A percentile compares a stretch with the other conserved stretches of the same genome.
Evolutionary conservation across 2,113 vertebrate species (phyloP).

Genomic region (Dipodomys spectabilis): DNA sequence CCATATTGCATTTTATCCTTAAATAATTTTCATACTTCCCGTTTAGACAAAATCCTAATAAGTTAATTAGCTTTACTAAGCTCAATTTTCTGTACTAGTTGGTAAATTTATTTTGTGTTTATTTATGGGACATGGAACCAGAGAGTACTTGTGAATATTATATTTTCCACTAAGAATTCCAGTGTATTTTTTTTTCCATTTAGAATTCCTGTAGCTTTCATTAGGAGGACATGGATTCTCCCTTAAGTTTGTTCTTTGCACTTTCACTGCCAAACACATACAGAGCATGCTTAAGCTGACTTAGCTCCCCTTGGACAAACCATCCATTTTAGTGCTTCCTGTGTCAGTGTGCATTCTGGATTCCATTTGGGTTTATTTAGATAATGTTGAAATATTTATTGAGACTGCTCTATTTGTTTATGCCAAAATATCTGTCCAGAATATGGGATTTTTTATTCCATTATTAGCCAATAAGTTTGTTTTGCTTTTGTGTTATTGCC

Average conservation of each 20-base stretch:
- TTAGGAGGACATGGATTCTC: accelerated
- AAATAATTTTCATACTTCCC: background rate
- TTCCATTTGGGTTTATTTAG: background rate
- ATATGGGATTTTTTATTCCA: background rate
- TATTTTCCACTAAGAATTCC: background rate
- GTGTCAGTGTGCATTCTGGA: background rate
- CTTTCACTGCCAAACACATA: background rate
- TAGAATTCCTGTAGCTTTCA: background rate
- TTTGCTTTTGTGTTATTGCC: background rate
- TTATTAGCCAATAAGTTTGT: background rate
- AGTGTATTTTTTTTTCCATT: background rate
- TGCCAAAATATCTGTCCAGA: background rate
- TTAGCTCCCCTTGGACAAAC: background rate
- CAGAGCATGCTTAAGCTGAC: background rate
- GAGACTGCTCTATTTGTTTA: background rate
- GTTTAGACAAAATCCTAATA: background rate
- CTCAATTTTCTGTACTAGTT: background rate
- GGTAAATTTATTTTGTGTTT: background rate
- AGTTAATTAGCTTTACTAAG: conserved; percentile 41
- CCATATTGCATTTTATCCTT: background rate
- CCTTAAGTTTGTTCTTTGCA: background rate
- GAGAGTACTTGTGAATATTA: background rate
- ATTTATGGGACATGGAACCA: background rate
- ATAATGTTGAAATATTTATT: background rate
- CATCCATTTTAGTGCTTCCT: too few species aligned